phyloP scores from a whole-genome alignment of 1,140 invertebrate genomes.

The Holotrichia oblita region DNA sequence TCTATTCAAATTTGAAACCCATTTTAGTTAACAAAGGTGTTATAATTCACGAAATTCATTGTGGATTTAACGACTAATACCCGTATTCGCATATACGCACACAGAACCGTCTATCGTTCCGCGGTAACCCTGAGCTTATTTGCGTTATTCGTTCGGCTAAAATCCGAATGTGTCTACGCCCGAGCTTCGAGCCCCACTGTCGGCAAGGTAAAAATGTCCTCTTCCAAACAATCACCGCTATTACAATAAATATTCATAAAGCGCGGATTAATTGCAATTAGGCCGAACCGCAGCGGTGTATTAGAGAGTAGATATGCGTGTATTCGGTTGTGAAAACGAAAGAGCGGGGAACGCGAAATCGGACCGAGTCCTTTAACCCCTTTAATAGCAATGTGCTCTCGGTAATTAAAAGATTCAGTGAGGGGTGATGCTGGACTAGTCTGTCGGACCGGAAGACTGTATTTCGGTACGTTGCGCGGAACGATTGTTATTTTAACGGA shows the following conservation, averaged over 20 bases:
- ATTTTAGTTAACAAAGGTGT: not conserved
- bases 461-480: slow-evolving; percentile 5
- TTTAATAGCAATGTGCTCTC: slow-evolving; percentile 30
- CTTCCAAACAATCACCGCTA: slow-evolving; percentile 21
- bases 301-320: slow-evolving; percentile 32
- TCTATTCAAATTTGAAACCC: not conserved
- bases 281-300: slow-evolving; percentile 11
- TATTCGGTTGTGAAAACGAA: not conserved
- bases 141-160: too few species aligned
- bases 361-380: not conserved
- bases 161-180: not conserved
- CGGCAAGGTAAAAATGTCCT: slow-evolving; percentile 28
- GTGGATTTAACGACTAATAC: slow-evolving; percentile 5
- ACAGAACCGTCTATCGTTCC: not conserved
- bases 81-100: not conserved
- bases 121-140: not conserved
- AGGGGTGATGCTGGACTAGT: not conserved
- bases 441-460: slow-evolving; percentile 20
- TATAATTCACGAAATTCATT: not conserved
- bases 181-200: not conserved
- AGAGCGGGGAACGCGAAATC: slow-evolving; percentile 37
- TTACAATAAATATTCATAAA: slow-evolving; percentile 35
- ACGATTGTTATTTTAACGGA: slow-evolving; percentile 30
- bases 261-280: slow-evolving; percentile 32
- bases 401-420: slow-evolving; percentile 29